Evolutionary conservation across 2,888 invertebrate species (phyloP), one percentile per base, ranked within the genome.

Genomic region (Ashinkailepas kermadecensis): DNA sequence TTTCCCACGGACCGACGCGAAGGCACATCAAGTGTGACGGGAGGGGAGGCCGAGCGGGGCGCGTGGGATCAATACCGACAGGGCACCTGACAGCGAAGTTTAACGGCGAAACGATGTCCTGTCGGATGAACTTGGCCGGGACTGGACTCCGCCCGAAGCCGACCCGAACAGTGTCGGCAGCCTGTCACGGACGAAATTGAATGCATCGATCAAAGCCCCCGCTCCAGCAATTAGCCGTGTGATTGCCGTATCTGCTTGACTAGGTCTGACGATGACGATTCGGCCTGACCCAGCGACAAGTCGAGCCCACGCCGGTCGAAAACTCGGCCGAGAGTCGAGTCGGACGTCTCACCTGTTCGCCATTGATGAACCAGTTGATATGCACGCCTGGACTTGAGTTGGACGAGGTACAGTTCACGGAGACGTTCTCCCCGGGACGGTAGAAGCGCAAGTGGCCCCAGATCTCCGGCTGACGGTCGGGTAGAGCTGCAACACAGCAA

Each of bases 351-450:
- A 78, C 78, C 78, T 78, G 78, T 57, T 78, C 78, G 21, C 15
- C 78, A n/a, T 78, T 78, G 78, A 78, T 12, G n/a, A 78, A 78
- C 78, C 78, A 78, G 78, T 54, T 78, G 78, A 78, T 78, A 21
- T 10, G 56, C 3, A n/a, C 57, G 56, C 21, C 56, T n/a, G 78
- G 54, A 11, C 54, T n/a, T 56, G 57, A 56, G 54, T 78, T 78
- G 78, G 78, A 57, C n/a, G 78, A 78, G 21, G 78, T 78, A 56
- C 78, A 78, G 78, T 78, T 78, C 56, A 78, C 78, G 21, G 54
- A 57, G n/a, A 78, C 56, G 12, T 57, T 57, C 21, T 78, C 78
- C 6, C 78, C 78, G 10, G 78, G 78, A 7, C 56, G 21, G 57
- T 78, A 78, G n/a, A 58, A 18, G 15, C 56, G n/a, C 13, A 18